phyloP scores from a whole-genome alignment of 2,113 vertebrate genomes.

The Cromileptes altivelis region DNA sequence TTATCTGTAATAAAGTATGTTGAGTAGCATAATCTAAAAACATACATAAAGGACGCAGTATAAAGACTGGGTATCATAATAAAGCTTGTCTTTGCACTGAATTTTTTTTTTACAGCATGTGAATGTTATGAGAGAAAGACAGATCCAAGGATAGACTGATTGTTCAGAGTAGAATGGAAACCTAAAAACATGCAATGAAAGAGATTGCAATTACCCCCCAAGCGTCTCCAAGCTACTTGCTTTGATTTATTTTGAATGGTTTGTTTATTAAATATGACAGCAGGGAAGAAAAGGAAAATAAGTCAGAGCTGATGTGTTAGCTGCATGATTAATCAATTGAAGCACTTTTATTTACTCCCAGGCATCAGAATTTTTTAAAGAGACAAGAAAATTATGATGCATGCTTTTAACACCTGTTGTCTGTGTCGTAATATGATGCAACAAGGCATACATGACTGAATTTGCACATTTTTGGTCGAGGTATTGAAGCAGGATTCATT shows the following conservation, averaged over 20 bases:
- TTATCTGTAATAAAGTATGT: not conserved
- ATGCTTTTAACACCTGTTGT: constrained; percentile 33
- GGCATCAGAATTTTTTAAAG: not conserved
- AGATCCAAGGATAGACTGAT: not conserved
- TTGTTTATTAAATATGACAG: not conserved
- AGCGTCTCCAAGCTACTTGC: constrained; percentile 13
- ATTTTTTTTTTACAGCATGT: constrained; percentile 16
- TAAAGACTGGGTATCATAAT: not conserved
- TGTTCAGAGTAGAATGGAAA: constrained; percentile 1
- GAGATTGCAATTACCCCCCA: constrained; percentile 1
- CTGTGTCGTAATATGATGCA: not conserved
- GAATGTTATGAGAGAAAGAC: not conserved
- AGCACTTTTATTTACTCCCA: not conserved
- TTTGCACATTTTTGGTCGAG: not conserved
- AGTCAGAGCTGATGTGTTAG: not conserved
- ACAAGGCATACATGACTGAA: not conserved
- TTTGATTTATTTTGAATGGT: constrained; percentile 1
- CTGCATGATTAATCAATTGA: not conserved
- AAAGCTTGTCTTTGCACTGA: not conserved
- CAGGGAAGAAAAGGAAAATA: not conserved
- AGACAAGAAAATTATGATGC: not conserved
- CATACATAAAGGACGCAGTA: not conserved
- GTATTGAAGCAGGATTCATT: not conserved
- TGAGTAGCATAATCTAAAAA: not conserved
- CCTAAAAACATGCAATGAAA: not conserved